Evolutionary conservation across 2,888 invertebrate species (phyloP).

Genomic region (Tridacna gigas): DNA sequence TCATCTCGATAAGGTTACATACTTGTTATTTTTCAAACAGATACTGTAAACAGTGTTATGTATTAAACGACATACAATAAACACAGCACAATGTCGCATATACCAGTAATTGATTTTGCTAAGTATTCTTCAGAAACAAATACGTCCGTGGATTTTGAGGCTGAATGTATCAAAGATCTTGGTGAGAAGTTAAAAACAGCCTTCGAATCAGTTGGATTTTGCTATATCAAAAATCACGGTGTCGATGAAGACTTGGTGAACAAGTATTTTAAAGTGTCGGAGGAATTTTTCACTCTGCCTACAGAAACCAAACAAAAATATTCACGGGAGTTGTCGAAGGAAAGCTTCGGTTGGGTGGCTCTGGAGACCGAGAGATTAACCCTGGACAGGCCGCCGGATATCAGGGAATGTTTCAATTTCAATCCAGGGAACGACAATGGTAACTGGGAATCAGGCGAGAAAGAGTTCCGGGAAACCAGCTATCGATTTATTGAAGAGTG

Average conservation of each 20-base stretch:
- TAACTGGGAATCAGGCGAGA: constrained; percentile 43
- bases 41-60: neutral
- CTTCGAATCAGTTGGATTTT: constrained; percentile 41
- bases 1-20: neutral
- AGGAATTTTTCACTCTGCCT: constrained; percentile 53
- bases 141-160: neutral
- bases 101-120: constrained; percentile 34
- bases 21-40: neutral
- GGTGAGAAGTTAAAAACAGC: constrained; percentile 18
- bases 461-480: constrained; percentile 39
- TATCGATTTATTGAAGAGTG: constrained; percentile 29
- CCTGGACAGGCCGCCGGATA: constrained; percentile 43
- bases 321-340: constrained; percentile 3
- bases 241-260: constrained; percentile 35
- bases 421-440: constrained; percentile 31
- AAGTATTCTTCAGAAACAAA: neutral
- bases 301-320: constrained; percentile 45
- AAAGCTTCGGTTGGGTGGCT: constrained; percentile 46
- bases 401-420: constrained; percentile 42
- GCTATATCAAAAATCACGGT: constrained; percentile 66
- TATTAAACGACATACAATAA: neutral
- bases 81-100: constrained; percentile 3
- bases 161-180: neutral
- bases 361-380: constrained; percentile 47
- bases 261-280: constrained; percentile 36